Evolutionary conservation across 2,888 invertebrate species (phyloP), one percentile per base, ranked within the genome.

Genomic region (Ennomos erosarius): DNA sequence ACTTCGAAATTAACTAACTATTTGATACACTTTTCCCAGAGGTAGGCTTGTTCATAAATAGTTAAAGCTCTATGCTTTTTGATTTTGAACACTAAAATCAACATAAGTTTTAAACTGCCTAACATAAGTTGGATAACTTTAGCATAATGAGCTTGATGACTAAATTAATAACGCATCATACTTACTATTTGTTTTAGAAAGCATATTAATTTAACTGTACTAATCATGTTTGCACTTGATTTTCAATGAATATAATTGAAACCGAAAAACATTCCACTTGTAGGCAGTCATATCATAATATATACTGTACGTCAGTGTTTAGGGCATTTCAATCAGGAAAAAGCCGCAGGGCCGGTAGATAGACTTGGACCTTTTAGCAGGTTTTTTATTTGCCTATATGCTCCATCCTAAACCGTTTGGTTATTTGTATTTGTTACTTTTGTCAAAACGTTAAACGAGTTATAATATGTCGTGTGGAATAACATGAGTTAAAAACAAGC

Each of bases 301-400:
- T 62, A 68, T 62, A 3, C 1, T 26, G 26, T 26, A 26, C 26
- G 26, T 26, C 26, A 26, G 26, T 26, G 58, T 64, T 69, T 56
- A 55, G 55, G 54, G 55, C 53, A 61, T 65, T 69, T 65, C 68
- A 63, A 67, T 69, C 60, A 64, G 59, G 50, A 53, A 64, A 67
- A 62, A 67, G 65, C 65, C 64, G 56, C 59, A 59, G 65, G 66
- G 59, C 45, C 46, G 49, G 51, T 46, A 52, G 47, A 65, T 65
- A 56, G 54, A 62, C 57, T 64, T 43, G 59, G 58, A 51, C 65
- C 62, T 62, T 65, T 67, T 64, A 59, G 59, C 61, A 59, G 51
- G 33, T 54, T 64, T 65, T 61, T 53, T 45, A 49, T 54, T 59
- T 53, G 26, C 33, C 38, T 38, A 47, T 52, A 35, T 34, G 55